Evolutionary conservation across 2,797 vertebrate species (phyloP).

Genomic region (Pseudochirops corinnae): DNA sequence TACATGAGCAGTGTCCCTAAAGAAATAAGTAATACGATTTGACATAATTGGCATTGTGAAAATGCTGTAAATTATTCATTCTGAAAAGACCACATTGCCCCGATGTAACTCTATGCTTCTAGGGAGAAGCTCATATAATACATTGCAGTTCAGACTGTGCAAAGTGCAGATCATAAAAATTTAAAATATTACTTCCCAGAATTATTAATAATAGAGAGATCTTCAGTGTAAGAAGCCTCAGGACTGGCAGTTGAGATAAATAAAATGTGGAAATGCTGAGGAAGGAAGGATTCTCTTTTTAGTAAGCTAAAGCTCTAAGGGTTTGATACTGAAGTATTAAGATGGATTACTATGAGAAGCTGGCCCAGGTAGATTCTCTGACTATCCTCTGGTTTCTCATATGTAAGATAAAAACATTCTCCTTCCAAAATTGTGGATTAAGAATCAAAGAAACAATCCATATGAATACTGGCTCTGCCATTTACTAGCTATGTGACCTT

Average conservation of each 20-base stretch:
- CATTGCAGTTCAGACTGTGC: conserved; percentile 81
- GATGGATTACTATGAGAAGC: neutral
- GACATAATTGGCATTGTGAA: conserved; percentile 82
- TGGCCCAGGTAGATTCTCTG: neutral
- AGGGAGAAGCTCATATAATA: conserved; percentile 78
- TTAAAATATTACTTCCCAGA: conserved; percentile 85
- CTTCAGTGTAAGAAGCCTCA: conserved; percentile 75
- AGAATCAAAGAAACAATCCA: neutral
- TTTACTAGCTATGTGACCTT: neutral
- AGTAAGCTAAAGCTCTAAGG: conserved; percentile 39
- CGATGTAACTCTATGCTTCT: conserved; percentile 74
- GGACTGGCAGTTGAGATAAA: conserved; percentile 82
- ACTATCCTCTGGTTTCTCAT: neutral
- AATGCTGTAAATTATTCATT: conserved; percentile 85
- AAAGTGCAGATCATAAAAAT: conserved; percentile 85
- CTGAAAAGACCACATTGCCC: conserved; percentile 76
- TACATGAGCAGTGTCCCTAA: conserved; percentile 59
- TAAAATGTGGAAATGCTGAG: conserved; percentile 77
- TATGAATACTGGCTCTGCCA: neutral
- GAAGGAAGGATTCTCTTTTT: conserved; percentile 72
- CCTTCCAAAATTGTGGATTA: neutral
- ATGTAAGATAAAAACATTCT: neutral
- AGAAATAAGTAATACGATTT: conserved; percentile 83
- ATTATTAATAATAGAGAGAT: conserved; percentile 87
- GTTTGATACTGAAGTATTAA: neutral